Conservation (phyloP, 2,797 vertebrate genomes). For the Austrolebias charrua region DNA sequence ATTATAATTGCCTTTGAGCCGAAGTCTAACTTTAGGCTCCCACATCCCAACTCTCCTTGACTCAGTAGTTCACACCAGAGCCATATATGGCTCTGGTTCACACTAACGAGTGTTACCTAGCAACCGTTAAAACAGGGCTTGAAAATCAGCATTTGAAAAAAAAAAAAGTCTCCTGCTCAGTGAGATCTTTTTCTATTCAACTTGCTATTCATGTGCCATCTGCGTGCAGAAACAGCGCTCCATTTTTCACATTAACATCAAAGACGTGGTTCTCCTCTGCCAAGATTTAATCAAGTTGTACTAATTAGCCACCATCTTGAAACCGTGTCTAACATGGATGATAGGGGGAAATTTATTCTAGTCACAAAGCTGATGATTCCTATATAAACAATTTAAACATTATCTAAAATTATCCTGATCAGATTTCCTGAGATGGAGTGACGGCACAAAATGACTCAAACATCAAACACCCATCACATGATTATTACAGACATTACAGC, state of each 20-base stretch:
- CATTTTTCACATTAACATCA: constrained; percentile 52
- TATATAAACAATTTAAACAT: too few relatives aligned
- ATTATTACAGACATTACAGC: constrained; percentile 40
- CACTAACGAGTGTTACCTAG: constrained; percentile 77
- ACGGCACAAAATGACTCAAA: too few relatives aligned
- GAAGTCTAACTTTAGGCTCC: constrained; percentile 48
- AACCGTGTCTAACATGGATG: constrained; percentile 25
- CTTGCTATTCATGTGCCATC: constrained; percentile 75
- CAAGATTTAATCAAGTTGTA: constrained; percentile 46
- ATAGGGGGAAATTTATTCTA: constrained; percentile 2
- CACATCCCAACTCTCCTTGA: constrained; percentile 43
- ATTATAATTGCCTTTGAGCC: constrained; percentile 42
- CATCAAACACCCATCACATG: constrained; percentile 6
- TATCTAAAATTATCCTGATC: background rate
- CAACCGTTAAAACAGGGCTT: constrained; percentile 72
- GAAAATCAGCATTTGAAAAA: constrained; percentile 64
- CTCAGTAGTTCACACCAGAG: constrained; percentile 40
- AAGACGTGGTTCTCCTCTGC: constrained; percentile 56
- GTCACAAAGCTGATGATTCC: background rate
- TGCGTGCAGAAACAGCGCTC: constrained; percentile 52
- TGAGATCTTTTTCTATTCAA: constrained; percentile 56
- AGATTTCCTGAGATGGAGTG: background rate
- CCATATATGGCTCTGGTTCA: too few relatives aligned
- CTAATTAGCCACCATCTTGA: constrained; percentile 56
- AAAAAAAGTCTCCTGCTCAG: constrained; percentile 43